Evolutionary conservation across 1,140 invertebrate species (phyloP), one percentile per base, ranked within the genome.

Genomic region (Drosophila asahinai): DNA sequence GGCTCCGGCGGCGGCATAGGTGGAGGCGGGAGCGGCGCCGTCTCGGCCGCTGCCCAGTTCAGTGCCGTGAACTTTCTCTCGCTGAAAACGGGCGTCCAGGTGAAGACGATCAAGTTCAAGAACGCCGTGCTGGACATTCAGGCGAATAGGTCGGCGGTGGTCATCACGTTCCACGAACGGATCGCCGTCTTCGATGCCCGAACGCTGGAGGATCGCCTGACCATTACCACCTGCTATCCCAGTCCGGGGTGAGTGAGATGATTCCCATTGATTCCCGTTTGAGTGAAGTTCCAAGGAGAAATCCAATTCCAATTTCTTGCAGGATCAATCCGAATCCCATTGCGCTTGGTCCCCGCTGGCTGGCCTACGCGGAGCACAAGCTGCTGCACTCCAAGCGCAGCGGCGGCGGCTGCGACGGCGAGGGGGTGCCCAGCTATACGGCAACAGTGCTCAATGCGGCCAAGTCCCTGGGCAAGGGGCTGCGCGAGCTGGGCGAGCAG

Each of bases 361-460:
- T 97, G 33, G 96, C 96, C 1, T 97, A 96, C 89, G 97, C 97
- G 74, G 98, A 99, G 92, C 96, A 96, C 81, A 96, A 97, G 93
- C 91, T 99, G 36, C 94, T 97, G 59, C 95, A 96, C 7, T 94
- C 96, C 0, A 96, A 97, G 92, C 95, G 97, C 82, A 98, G 97
- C 92, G 97, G 96, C 87, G 98, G 98, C 5, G 98, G 98, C 3
- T 96, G 96, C 92, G 96, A 96, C 92, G 95, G 94, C 40, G 94
- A 95, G 86, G 94, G 94, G n/a, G 94, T 97, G 11, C 96, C 97
- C 84, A 99, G 98, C 80, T 99, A 99, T 91, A 98, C 98, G 57
- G 98, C 98, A 1, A 98, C 98, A 1, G 97, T 99, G 51, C 95
- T 99, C 15, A 98, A 98, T 93, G 98, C 98, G 22, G 98, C 98